These are phyloP conservation scores for Stratiolaelaps scimitus DNA, from an alignment of 1,140 invertebrate genomes.

Conservation along the genomic window DNA sequence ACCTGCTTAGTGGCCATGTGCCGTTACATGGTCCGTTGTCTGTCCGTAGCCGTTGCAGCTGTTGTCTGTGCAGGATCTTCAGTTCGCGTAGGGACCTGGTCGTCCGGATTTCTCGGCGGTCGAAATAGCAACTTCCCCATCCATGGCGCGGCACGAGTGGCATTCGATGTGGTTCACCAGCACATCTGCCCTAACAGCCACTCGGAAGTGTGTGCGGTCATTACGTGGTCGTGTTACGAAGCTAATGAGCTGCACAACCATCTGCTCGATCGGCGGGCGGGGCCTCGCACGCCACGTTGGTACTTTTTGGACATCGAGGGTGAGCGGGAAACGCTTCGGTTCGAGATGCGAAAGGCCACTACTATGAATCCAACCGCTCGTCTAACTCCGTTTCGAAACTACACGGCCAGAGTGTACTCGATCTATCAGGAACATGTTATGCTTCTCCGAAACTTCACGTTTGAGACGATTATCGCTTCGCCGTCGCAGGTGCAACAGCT, in stretches of 20 bases:
- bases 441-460: conserved; percentile 13
- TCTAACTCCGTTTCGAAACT: conserved; percentile 6
- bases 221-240: conserved; percentile 25
- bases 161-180: conserved; percentile 21
- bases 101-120: too few species aligned
- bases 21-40: too few species aligned
- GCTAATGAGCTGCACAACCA: background rate
- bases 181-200: conserved; percentile 6
- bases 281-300: conserved; percentile 2
- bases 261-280: background rate
- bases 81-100: too few species aligned
- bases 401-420: conserved; percentile 15
- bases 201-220: conserved; percentile 11
- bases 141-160: conserved; percentile 18
- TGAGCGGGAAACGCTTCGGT: conserved; percentile 11
- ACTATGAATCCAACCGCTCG: conserved; percentile 20
- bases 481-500: conserved; percentile 8
- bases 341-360: conserved; percentile 22
- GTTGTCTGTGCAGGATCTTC: too few species aligned
- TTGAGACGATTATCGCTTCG: conserved; percentile 8
- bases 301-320: conserved; percentile 16
- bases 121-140: background rate
- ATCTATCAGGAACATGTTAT: conserved; percentile 17
- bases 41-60: too few species aligned
- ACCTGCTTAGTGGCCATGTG: too few species aligned